Conservation (phyloP, 2,888 invertebrate species). For the Beris morrisii region DNA sequence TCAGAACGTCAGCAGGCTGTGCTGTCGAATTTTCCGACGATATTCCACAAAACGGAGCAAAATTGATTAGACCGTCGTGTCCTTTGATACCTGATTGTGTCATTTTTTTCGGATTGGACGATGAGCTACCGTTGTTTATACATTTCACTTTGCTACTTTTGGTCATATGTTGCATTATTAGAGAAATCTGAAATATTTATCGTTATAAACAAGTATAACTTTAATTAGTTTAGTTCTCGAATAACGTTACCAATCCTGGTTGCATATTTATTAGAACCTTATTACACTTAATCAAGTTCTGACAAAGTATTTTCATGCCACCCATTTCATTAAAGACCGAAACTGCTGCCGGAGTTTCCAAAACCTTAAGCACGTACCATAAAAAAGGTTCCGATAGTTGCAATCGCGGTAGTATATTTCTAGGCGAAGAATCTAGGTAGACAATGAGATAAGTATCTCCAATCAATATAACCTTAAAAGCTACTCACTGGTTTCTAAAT, state of each 20-base stretch:
- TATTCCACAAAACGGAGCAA: slow-evolving; percentile 84
- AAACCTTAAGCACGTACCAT: slow-evolving; percentile 77
- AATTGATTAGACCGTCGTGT: slow-evolving; percentile 83
- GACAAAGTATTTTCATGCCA: slow-evolving; percentile 73
- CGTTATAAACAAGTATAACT: not conserved
- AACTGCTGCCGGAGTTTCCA: slow-evolving; percentile 76
- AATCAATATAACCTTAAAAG: not conserved
- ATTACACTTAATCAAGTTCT: slow-evolving; percentile 75
- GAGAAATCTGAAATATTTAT: slow-evolving; percentile 48
- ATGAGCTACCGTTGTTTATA: slow-evolving; percentile 49
- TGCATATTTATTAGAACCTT: slow-evolving; percentile 70
- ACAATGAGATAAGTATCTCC: not conserved
- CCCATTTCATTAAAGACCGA: slow-evolving; percentile 75
- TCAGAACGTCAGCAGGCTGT: slow-evolving; percentile 85
- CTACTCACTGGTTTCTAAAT: slow-evolving; percentile 59
- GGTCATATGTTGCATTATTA: slow-evolving; percentile 67
- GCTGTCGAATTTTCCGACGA: slow-evolving; percentile 82
- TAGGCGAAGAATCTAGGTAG: slow-evolving; percentile 49
- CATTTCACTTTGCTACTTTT: slow-evolving; percentile 56
- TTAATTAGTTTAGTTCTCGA: slow-evolving; percentile 42
- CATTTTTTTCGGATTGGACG: slow-evolving; percentile 54
- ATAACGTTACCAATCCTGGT: slow-evolving; percentile 62
- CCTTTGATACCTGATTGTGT: slow-evolving; percentile 56
- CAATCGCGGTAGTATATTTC: slow-evolving; percentile 52
- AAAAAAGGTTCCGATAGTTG: slow-evolving; percentile 84